Evolutionary conservation across 2,113 vertebrate species (phyloP), one percentile per base, ranked within the genome.

Genomic region (Phasianus colchicus): DNA sequence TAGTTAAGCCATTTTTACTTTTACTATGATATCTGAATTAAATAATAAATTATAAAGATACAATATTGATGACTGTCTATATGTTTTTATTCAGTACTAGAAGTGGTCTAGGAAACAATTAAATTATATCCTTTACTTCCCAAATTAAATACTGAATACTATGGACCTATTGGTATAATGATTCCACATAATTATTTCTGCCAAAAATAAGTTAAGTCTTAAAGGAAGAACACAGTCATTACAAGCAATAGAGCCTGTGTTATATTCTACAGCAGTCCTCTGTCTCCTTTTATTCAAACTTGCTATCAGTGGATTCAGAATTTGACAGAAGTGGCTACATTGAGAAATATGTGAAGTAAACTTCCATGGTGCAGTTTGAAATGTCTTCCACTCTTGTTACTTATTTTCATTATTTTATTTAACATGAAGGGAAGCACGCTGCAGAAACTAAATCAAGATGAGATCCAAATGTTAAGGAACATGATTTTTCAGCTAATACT

Each of bases 131-230:
- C 60, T 91, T 78, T 87, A 85, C 70, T 93, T 97, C 95, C 79
- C 73, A 95, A 93, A 94, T 71, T 97, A 84, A 96, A 83, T 60
- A 94, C 52, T 94, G 52, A 69, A 92, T 94, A 92, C 77, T 88
- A 96, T 88, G 64, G 94, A 88, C 69, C 73, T 98, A 96, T 97
- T 83, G 13, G 96, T 96, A 96, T 96, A 98, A 97, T 97, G 97
- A 97, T 96, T 96, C 96, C 92, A 97, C 82, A 76, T 97, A 97
- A 97, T 96, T 97, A 83, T 97, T 97, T 98, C 93, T 97, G 92
- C 97, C 95, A 98, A 96, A 92, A 97, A 97, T 95, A 97, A 97
- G 97, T 97, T 89, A 98, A 97, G 93, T 92, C 70, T 97, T 97
- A 96, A 97, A 97, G 95, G 90, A 96, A 97, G 85, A 97, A 96